Percentiles rank a stretch among this genome's conserved stretches.
phyloP scores from a whole-genome alignment of 2,113 vertebrate species.

The Pelusios castaneus region DNA sequence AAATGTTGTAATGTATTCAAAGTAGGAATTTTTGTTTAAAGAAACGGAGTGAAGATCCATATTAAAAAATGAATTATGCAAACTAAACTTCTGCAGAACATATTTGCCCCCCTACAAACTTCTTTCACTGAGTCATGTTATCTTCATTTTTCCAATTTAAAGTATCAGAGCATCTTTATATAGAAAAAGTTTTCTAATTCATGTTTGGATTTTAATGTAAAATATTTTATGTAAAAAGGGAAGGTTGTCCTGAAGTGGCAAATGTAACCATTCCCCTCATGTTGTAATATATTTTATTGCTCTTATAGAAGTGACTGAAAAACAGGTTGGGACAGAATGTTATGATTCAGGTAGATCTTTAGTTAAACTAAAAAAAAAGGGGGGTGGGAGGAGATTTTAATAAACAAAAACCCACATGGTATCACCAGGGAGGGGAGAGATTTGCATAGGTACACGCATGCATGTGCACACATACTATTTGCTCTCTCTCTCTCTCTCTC shows the following conservation, averaged over 20 bases:
- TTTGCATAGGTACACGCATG: neutral
- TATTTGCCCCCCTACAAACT: neutral
- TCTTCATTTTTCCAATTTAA: neutral
- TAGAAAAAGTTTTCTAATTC: neutral
- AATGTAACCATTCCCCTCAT: neutral
- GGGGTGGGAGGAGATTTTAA: no score
- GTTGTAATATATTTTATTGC: neutral
- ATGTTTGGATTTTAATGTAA: neutral
- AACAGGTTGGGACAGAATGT: neutral
- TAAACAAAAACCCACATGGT: neutral
- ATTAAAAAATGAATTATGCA: slow-evolving; percentile 45
- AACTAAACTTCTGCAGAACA: slow-evolving; percentile 49
- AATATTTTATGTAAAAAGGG: neutral
- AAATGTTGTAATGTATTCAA: neutral
- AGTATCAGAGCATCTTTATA: neutral
- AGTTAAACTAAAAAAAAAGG: slow-evolving; percentile 1
- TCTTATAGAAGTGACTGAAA: neutral
- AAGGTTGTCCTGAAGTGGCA: neutral
- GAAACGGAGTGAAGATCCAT: slow-evolving; percentile 3
- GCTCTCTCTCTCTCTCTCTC: no score
- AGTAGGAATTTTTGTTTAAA: slow-evolving; percentile 34
- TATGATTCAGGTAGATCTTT: neutral
- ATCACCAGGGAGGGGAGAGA: neutral
- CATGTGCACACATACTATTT: neutral
- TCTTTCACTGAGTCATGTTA: neutral